Base-by-base conservation (phyloP, 2,888 invertebrate genomes). In the Leptarthrus brevirostris region DNA sequence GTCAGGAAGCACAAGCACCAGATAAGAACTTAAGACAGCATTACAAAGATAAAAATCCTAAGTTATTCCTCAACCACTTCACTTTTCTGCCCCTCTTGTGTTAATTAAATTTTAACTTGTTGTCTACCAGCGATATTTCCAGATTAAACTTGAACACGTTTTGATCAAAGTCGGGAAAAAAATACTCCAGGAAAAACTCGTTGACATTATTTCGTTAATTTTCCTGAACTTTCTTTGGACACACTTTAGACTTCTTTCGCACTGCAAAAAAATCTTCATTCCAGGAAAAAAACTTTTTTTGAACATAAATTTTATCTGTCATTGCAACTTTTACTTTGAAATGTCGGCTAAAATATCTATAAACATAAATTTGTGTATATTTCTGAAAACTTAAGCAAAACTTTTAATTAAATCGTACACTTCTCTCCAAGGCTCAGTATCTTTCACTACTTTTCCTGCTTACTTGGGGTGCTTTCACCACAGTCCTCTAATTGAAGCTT, bases 201-300 rank as follows among this genome's bases (percentile, higher is more conserved):
- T 72, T 72, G 72, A 72, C 72, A 72, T 73, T 58, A 73, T 64
- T 73, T 64, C 61, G 64, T 73, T 47, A 61, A 73, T 61, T 52
- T 64, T 73, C 47, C 49, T 72, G 69, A 12, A 44, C 0, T 84
- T 84, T 70, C 80, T 79, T 4, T 80, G 84, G 53, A 30, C 44
- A 14, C 26, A 47, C 14, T 47, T 24, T 66, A n/a, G 14, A 12
- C 64, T 64, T 6, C 40, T n/a, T 8, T 24, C 12, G n/a, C n/a
- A n/a, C n/a, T n/a, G n/a, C n/a, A n/a, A n/a, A n/a, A n/a, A n/a
- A n/a, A n/a, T n/a, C n/a, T n/a, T n/a, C n/a, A n/a, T n/a, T n/a
- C n/a, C n/a, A n/a, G n/a, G n/a, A n/a, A n/a, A n/a, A n/a, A n/a
- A n/a, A n/a, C n/a, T n/a, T 14, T 22, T 44, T 5, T 4, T 22